phyloP scores from a whole-genome alignment of 2,797 vertebrate genomes.

The Rhinoraja longicauda region DNA sequence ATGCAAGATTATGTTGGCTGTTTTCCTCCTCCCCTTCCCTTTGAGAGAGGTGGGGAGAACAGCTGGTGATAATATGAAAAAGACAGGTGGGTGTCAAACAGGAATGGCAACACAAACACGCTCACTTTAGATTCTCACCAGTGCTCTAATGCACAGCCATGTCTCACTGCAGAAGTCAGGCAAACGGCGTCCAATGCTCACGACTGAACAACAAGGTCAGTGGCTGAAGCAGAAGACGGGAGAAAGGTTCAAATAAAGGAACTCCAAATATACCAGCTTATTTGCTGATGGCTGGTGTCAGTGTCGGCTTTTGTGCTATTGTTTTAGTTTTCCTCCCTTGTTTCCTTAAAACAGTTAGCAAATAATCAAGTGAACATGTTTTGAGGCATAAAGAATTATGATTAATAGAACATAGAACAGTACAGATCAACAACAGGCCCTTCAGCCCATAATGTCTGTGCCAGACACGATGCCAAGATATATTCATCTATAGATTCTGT shows the following conservation, averaged over 20 bases:
- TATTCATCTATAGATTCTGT: neutral
- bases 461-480: no score
- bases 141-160: neutral
- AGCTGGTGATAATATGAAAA: no score
- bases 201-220: neutral
- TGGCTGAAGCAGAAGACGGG: neutral
- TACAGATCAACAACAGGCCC: no score
- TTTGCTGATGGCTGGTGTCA: neutral
- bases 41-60: neutral
- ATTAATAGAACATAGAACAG: neutral
- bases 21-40: neutral
- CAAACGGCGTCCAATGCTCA: neutral
- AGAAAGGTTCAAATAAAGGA: neutral
- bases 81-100: neutral
- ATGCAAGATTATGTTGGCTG: neutral
- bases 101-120: neutral
- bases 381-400: slow-evolving; percentile 9
- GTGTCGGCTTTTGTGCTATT: neutral
- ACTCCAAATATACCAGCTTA: neutral
- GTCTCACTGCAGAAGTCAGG: neutral
- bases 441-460: no score
- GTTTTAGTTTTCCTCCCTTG: neutral
- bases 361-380: neutral
- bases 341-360: neutral
- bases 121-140: neutral